Evolutionary conservation across 2,797 vertebrate genomes (phyloP), one percentile per base, ranked within the genome.

Genomic region (Phaenicophaeus curvirostris): DNA sequence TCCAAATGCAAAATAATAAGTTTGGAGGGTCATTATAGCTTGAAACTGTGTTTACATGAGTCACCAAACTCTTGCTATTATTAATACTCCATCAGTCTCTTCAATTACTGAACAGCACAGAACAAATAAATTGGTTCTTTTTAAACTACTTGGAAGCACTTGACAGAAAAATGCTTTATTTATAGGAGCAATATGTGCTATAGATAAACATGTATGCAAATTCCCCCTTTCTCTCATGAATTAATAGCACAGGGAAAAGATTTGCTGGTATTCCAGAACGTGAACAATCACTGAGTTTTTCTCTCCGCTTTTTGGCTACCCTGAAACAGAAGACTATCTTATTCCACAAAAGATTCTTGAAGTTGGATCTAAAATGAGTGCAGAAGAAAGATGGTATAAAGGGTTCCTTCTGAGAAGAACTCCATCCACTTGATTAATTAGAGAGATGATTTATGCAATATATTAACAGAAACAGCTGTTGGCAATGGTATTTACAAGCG

Each of bases 101-200:
- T 87, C 85, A 87, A 24, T 69, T 75, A 80, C 46, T 92, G 65
- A 89, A 50, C 54, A 85, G 20, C 61, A 80, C 39, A 62, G 50
- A 89, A n/a, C n/a, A 72, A 80, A 87, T 72, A 85, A 92, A 93
- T 69, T 85, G 57, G 18, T 59, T 77, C 75, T 75, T 92, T 96
- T 93, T 53, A 53, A n/a, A 50, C 20, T 55, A 4, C 65, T 87
- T 92, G 68, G 75, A 85, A 96, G 75, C 48, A 37, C 25, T 92
- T 61, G 24, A 87, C 11, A 41, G 46, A 44, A 30, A 93, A 85
- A 80, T 17, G 19, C n/a, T 78, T 80, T 67, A 83, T 80, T 85
- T 90, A 68, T 27, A 75, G 78, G 58, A 85, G 53, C 48, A 88
- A 51, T 23, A 28, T 3, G 4, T 72, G 42, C 27, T 74, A 2